Conservation (phyloP, 1,140 invertebrate genomes). For the Dysdera silvatica region DNA sequence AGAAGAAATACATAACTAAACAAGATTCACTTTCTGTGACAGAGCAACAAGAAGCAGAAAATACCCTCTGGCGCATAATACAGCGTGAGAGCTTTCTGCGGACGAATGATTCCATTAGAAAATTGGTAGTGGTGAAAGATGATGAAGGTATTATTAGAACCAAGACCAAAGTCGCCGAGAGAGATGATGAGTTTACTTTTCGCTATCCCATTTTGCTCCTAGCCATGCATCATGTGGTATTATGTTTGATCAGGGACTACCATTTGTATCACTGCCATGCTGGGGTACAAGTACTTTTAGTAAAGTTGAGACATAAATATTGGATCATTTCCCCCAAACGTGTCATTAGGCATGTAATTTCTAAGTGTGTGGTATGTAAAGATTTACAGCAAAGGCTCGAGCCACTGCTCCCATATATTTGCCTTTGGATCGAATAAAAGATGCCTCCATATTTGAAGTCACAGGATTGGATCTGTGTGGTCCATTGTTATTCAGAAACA, state of each 20-base stretch:
- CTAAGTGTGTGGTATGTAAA: background rate
- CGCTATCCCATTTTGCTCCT: background rate
- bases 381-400: background rate
- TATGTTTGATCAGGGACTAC: background rate
- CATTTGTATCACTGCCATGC: background rate
- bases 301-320: background rate
- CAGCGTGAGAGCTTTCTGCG: too few relatives aligned
- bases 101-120: too few relatives aligned
- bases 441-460: background rate
- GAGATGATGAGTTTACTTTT: background rate
- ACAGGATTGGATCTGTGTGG: background rate
- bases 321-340: constrained; percentile 1
- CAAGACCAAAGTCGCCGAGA: background rate
- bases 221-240: background rate
- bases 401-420: background rate
- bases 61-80: too few relatives aligned
- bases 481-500: constrained; percentile 36
- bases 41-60: too few relatives aligned
- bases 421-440: background rate
- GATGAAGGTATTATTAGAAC: background rate
- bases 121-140: background rate
- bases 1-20: too few relatives aligned
- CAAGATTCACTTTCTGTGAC: too few relatives aligned
- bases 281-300: background rate
- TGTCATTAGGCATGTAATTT: background rate